phyloP scores from a whole-genome alignment of 1,140 invertebrate species.

The Drosophila seguyi region DNA sequence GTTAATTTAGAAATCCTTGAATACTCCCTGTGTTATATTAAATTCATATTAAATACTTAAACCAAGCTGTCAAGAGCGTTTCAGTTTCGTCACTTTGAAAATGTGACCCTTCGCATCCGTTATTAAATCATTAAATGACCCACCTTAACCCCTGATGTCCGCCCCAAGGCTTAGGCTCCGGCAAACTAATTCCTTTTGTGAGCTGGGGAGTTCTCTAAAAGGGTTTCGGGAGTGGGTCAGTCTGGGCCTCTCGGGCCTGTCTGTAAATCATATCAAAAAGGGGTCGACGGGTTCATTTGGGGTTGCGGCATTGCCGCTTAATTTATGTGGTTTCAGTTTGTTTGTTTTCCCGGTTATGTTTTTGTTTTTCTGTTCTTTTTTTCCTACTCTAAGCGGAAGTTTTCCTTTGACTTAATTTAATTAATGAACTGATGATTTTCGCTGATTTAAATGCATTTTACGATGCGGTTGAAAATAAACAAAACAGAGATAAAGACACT shows the following conservation, averaged over 20 bases:
- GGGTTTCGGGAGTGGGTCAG: slow-evolving; percentile 21
- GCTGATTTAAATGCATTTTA: slow-evolving; percentile 26
- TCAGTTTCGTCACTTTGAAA: slow-evolving; percentile 12
- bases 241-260: slow-evolving; percentile 39
- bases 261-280: slow-evolving; percentile 67
- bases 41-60: slow-evolving; percentile 1
- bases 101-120: slow-evolving; percentile 15
- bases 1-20: background rate
- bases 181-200: slow-evolving; percentile 31
- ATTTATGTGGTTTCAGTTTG: slow-evolving; percentile 75
- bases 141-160: slow-evolving; percentile 24
- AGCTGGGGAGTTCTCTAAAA: slow-evolving; percentile 9
- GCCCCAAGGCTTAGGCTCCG: slow-evolving; percentile 29
- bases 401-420: slow-evolving; percentile 63
- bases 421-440: slow-evolving; percentile 72
- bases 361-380: slow-evolving; percentile 25
- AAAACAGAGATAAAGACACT: slow-evolving; percentile 24
- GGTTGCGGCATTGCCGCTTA: slow-evolving; percentile 52
- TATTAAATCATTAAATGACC: slow-evolving; percentile 67
- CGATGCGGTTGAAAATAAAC: slow-evolving; percentile 2
- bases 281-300: slow-evolving; percentile 47
- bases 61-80: slow-evolving; percentile 10
- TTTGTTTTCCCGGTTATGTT: slow-evolving; percentile 40
- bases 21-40: background rate
- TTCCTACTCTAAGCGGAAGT: slow-evolving; percentile 30